phyloP scores from a whole-genome alignment of 2,113 vertebrate species.

The Pteruthius melanotis region DNA sequence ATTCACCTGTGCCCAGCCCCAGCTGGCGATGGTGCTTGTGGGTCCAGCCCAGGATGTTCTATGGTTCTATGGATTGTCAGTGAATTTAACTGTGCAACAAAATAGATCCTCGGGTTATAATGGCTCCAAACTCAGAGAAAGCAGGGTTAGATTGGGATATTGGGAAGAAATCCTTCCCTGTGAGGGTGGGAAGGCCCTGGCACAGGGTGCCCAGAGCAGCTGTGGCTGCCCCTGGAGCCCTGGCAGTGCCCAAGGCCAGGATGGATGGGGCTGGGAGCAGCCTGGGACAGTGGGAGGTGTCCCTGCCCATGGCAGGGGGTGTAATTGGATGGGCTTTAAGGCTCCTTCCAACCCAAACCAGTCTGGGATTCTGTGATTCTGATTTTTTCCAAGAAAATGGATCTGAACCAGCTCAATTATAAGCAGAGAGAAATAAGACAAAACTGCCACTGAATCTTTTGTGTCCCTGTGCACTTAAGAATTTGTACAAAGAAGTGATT shows the following conservation, averaged over 20 bases:
- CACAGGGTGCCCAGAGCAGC: neutral
- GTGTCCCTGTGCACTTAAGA: neutral
- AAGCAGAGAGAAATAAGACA: neutral
- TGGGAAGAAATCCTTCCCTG: neutral
- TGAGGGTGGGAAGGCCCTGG: neutral
- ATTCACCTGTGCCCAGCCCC: neutral
- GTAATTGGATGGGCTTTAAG: fast-evolving
- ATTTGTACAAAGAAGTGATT: neutral
- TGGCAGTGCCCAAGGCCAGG: neutral
- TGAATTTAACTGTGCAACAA: neutral
- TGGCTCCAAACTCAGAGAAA: neutral
- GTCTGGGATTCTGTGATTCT: neutral
- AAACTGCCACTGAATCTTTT: neutral
- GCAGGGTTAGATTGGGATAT: neutral
- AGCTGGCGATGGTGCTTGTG: neutral
- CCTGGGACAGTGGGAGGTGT: neutral
- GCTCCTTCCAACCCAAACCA: neutral
- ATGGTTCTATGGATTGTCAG: neutral
- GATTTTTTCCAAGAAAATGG: neutral
- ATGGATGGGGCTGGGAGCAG: fast-evolving
- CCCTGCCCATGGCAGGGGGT: fast-evolving
- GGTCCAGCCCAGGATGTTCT: neutral
- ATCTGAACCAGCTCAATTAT: neutral
- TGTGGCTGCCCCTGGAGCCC: neutral
- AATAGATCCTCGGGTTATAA: neutral